These are phyloP conservation scores for Myzus persicae DNA, from an alignment of 1,140 invertebrate genomes.

Conservation along the genomic window DNA sequence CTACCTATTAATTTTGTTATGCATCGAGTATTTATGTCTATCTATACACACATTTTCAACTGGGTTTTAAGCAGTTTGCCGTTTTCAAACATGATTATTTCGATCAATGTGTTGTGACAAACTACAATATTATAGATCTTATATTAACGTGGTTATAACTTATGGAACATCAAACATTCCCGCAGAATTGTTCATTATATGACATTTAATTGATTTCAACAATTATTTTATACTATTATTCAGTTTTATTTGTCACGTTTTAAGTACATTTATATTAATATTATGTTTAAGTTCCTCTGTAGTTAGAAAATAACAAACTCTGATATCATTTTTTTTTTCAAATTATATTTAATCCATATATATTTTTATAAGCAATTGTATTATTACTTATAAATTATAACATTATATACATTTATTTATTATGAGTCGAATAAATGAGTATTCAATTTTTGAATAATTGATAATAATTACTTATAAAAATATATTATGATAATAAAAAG, in stretches of 20 bases:
- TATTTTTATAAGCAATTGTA: not conserved
- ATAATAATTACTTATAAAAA: not conserved
- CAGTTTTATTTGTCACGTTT: not conserved
- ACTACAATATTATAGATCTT: not conserved
- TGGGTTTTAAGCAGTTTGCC: not conserved
- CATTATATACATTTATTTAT: not conserved
- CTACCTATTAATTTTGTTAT: constrained; percentile 13
- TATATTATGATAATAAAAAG: constrained; percentile 5
- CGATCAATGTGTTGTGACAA: not conserved
- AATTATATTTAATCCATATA: not conserved
- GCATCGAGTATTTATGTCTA: not conserved
- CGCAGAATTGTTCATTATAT: not conserved
- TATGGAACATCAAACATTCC: not conserved
- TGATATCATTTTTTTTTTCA: not conserved
- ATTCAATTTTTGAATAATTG: not conserved
- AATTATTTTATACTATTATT: not conserved
- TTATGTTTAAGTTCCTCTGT: constrained; percentile 15
- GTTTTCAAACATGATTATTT: not conserved
- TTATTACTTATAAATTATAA: not conserved
- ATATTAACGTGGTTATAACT: not conserved
- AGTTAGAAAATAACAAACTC: not conserved
- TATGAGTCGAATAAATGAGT: not conserved
- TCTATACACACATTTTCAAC: not conserved
- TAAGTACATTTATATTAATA: not conserved
- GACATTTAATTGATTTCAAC: not conserved